Evolutionary conservation across 2,797 vertebrate genomes (phyloP).

Genomic region (Hyperoplus immaculatus): DNA sequence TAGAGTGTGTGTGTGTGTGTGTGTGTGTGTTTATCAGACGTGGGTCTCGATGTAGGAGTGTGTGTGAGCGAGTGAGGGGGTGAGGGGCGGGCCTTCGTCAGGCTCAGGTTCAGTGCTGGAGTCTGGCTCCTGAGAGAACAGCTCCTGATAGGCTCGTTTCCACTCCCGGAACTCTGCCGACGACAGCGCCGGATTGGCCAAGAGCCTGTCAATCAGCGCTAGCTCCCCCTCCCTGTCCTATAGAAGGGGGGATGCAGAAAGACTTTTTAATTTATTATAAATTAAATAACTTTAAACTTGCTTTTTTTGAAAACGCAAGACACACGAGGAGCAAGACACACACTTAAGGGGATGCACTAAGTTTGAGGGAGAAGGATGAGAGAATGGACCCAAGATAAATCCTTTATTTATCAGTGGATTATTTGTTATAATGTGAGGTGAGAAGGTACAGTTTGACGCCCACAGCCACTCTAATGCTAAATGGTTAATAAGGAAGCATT

Average conservation of each 20-base stretch:
- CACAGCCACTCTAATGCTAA: background rate
- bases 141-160: slow-evolving; percentile 96
- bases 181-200: slow-evolving; percentile 94
- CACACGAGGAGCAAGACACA: slow-evolving; percentile 64
- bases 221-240: slow-evolving; percentile 99
- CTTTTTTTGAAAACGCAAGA: slow-evolving; percentile 37
- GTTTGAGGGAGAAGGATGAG: slow-evolving; percentile 21
- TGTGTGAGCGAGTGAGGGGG: slow-evolving; percentile 93
- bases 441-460: background rate
- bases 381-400: background rate
- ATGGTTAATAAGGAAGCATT: background rate
- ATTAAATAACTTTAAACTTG: slow-evolving; percentile 22
- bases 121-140: slow-evolving; percentile 90
- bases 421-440: background rate
- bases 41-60: slow-evolving; percentile 99
- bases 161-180: slow-evolving; percentile 98
- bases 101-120: slow-evolving; percentile 79
- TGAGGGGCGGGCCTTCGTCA: slow-evolving; percentile 81
- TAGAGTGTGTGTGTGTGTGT: background rate
- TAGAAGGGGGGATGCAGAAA: slow-evolving; percentile 80
- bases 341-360: slow-evolving; percentile 60
- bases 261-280: slow-evolving; percentile 45
- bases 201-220: slow-evolving; percentile 96
- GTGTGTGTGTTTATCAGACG: slow-evolving; percentile 84
- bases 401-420: background rate